Evolutionary conservation across 2,113 vertebrate species (phyloP), one percentile per base, ranked within the genome.

Genomic region (Ptyas mucosa): DNA sequence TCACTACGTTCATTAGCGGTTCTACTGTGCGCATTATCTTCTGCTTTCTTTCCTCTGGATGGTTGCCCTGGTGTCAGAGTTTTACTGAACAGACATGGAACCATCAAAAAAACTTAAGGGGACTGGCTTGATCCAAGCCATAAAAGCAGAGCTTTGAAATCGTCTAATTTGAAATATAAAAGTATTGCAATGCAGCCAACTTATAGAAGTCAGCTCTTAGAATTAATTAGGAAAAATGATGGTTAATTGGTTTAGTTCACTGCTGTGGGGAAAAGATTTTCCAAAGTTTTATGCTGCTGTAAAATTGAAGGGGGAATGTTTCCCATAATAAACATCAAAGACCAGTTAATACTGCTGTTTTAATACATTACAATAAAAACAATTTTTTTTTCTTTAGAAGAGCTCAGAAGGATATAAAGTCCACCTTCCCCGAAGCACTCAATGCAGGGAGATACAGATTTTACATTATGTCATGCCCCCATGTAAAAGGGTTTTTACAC

Each of bases 1-100:
- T 34, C 64, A 7, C 64, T 69, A 7, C 8, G 29, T 95, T 3
- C 86, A 55, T 46, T 57, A 88, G 55, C 0, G 23, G 4, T 21
- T 1, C 69, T 43, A 12, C 49, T 24, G 9, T 94, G 94, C 91
- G 92, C 58, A 39, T 90, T 91, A 75, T 39, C 89, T 89, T 52
- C 9, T 46, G 94, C 23, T 21, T 94, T 87, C 58, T 85, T 58
- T 91, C n/a, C 15, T 52, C 18, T 49, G 8, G 10, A 57, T 49
- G 53, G 81, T 18, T 91, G 69, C 51, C 53, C 51, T 39, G 46
- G 11, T 49, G 9, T 57, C 85, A 91, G 23, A 34, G 29, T 51
- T 23, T 89, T 43, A 5, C n/a, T 34, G 49, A 24, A 39, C n/a
- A 24, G 12, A 43, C 21, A 75, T 54, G 51, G 52, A 85, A 20